Base-by-base conservation (phyloP, 64 coral and sea anemone genomes). In the Anthopleura sola region DNA sequence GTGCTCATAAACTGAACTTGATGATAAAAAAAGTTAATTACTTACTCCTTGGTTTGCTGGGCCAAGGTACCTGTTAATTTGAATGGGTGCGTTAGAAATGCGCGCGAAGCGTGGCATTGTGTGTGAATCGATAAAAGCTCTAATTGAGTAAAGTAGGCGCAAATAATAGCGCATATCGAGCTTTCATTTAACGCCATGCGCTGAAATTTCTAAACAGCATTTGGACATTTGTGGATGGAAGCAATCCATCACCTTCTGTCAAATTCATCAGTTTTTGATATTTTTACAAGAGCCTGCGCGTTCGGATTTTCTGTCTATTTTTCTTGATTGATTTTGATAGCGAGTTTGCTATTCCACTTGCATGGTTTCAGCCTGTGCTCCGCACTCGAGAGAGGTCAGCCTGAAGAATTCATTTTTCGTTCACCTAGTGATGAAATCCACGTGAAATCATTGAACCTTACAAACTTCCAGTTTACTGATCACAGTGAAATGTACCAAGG, bases 161-260 rank as follows among this genome's bases (percentile, higher is more conserved):
- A 71, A 71, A 71, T 28, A 71, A 71, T 71, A 71, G 28, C 11
- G 29, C 29, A 15, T 32, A 71, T 71, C 66, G 66, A 71, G 29
- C 16, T 71, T 36, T 71, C 28, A 31, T 71, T 71, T 6, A 71
- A 33, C 31, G 66, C 66, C 66, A 71, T 71, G 66, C 66, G 66
- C 66, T 71, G 66, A 71, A 71, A 71, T 71, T 71, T 71, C 60
- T 71, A 71, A 71, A 71, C 66, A 71, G 23, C 66, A 71, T 71
- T 71, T 71, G 66, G 66, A 71, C 60, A 26, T 64, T 66, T 66
- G 23, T 66, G n/a, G 26, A 71, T 1, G 15, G 15, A 71, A 71
- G 13, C 14, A 32, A 71, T 71, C 29, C 29, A 71, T 71, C 66
- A 71, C 9, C 10, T 34, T 34, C 66, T 71, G 66, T 34, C 66